Conservation (phyloP, 2,888 invertebrate species). For the Tillus elongatus region DNA sequence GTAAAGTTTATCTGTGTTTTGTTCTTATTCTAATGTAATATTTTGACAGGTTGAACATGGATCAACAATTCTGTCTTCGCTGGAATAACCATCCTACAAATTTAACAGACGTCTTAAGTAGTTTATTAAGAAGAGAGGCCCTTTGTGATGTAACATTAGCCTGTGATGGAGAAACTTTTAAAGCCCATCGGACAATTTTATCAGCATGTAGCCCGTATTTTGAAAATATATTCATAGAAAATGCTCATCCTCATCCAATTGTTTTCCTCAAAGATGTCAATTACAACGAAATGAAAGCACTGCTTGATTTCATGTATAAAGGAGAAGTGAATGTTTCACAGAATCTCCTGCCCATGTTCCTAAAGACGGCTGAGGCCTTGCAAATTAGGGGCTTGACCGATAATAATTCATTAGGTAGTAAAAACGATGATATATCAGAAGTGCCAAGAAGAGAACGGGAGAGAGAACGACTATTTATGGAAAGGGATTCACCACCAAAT, state of each 20-base stretch:
- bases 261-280: conserved; percentile 89
- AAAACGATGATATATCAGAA: conserved; percentile 32
- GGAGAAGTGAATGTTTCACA: conserved; percentile 71
- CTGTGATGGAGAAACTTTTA: conserved; percentile 82
- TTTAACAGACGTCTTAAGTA: conserved; percentile 81
- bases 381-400: conserved; percentile 84
- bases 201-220: conserved; percentile 93
- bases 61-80: conserved; percentile 87
- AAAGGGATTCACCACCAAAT: conserved; percentile 39
- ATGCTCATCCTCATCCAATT: conserved; percentile 82
- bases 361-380: conserved; percentile 85
- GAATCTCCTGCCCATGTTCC: conserved; percentile 81
- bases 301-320: conserved; percentile 90
- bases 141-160: conserved; percentile 89
- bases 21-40: too few relatives aligned
- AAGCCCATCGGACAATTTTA: conserved; percentile 88
- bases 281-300: conserved; percentile 79
- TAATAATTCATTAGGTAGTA: conserved; percentile 57
- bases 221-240: conserved; percentile 83
- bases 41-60: conserved; percentile 23
- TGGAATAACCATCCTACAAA: conserved; percentile 92
- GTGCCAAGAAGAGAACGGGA: conserved; percentile 34
- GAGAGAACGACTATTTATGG: conserved; percentile 23
- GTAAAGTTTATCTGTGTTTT: too few relatives aligned
- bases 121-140: conserved; percentile 77